Evolutionary conservation across 2,888 invertebrate genomes (phyloP), one percentile per base, ranked within the genome.

Genomic region (Drosophila rellima): DNA sequence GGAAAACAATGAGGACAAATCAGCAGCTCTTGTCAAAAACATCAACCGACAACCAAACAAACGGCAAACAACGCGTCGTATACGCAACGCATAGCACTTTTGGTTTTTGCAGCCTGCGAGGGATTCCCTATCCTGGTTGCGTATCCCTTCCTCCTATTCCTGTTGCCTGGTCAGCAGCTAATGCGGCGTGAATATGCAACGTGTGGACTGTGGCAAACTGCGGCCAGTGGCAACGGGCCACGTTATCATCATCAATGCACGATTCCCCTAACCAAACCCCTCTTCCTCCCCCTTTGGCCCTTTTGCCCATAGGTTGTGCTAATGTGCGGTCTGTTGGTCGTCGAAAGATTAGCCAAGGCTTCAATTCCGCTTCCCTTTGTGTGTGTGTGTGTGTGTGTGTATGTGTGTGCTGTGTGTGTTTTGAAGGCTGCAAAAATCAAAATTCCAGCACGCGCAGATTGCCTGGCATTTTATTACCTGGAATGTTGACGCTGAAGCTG

Each of bases 141-240:
- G 44, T 15, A 33, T 20, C 4, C 2, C 47, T 1, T 13, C 31
- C 6, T 17, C 15, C 37, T 31, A 39, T 35, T 44, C 51, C 55
- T 54, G 62, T 7, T 26, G 56, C 57, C 67, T 63, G 70, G 62
- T 63, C 68, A 72, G 65, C 68, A 59, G 82, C 82, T 85, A 87
- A 85, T 88, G 88, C 88, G 74, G 82, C 85, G 77, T 87, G 85
- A 88, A 85, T 88, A 88, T 88, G 85, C 86, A 87, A 68, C 66
- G 70, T 60, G 55, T 62, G 42, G 55, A 69, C 42, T 59, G 51
- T 37, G 74, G 57, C 70, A 44, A 70, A 42, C 71, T 74, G 81
- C 70, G 66, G 72, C 70, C 62, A 62, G 52, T 35, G 63, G 42
- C 52, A 48, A 56, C 44, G 31, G 44, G 44, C 69, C 61, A 54